A percentile compares a stretch with the other conserved stretches of the same genome.
Evolutionary conservation across 2,797 vertebrate genomes (phyloP).

Genomic region (Anisognathus igniventris): DNA sequence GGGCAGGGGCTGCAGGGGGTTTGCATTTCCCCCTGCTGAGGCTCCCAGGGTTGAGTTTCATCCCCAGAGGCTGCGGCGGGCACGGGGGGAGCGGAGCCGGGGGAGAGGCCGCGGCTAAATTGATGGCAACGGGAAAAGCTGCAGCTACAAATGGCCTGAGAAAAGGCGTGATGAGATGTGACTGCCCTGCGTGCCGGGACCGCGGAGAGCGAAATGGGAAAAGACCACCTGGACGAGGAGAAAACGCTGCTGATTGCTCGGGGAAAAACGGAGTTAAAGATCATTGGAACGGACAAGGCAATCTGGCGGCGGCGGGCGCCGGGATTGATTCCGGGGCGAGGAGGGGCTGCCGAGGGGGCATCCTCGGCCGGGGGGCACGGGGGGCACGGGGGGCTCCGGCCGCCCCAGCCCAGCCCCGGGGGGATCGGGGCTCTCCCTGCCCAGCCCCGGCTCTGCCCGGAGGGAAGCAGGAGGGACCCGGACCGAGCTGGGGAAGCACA

Average conservation of each 20-base stretch:
- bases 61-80: background rate
- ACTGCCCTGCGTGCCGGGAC: constrained; percentile 28
- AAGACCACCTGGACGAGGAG: constrained; percentile 45
- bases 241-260: constrained; percentile 46
- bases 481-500: accelerated
- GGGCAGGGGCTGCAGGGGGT: background rate
- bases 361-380: too few relatives aligned
- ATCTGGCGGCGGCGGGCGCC: background rate
- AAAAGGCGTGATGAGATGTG: constrained; percentile 56
- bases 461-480: accelerated
- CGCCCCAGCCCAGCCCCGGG: accelerated
- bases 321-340: background rate
- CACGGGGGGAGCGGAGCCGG: background rate
- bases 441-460: background rate
- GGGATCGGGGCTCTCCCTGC: accelerated
- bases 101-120: background rate
- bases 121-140: background rate
- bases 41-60: background rate
- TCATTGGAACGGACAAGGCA: constrained; percentile 62
- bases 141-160: background rate
- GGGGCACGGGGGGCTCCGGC: background rate
- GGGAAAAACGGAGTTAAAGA: constrained; percentile 16
- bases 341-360: background rate
- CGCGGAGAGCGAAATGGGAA: constrained; percentile 11
- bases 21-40: background rate